phyloP scores from a whole-genome alignment of 30 jellyfish, hydroid and myxozoan genomes.

The Aurelia aurita complex sp. Pacific region DNA sequence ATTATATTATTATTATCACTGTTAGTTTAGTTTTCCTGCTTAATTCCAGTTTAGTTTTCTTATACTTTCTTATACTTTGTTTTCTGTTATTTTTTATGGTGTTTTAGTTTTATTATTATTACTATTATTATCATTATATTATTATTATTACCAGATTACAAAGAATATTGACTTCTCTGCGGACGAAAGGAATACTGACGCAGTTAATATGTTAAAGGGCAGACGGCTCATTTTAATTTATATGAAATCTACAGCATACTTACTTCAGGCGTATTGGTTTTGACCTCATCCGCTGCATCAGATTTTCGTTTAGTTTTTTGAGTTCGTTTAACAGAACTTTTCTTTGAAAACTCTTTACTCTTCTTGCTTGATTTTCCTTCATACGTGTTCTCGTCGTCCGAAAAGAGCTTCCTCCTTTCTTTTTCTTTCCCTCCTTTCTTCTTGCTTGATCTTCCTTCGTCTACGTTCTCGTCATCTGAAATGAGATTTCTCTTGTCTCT shows the following conservation, averaged over 20 bases:
- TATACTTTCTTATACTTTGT: too few species aligned
- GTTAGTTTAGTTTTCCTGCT: too few species aligned
- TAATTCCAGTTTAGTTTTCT: too few species aligned
- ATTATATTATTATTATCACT: too few species aligned
- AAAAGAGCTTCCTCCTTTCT: neutral
- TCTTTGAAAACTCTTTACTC: constrained; percentile 24
- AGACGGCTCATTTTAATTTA: too few species aligned
- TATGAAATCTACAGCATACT: neutral
- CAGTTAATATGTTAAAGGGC: too few species aligned
- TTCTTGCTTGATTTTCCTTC: neutral
- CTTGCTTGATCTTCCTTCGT: constrained; percentile 1
- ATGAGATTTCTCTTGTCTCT: neutral
- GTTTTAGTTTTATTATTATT: too few species aligned
- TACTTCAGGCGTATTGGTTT: neutral
- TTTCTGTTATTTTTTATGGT: too few species aligned
- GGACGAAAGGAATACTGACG: too few species aligned
- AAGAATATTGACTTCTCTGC: too few species aligned
- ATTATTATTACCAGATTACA: too few species aligned
- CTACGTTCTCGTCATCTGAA: constrained; percentile 26
- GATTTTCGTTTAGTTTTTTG: neutral
- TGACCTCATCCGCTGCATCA: neutral
- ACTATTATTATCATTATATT: too few species aligned
- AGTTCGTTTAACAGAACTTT: constrained; percentile 27
- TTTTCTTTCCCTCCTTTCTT: neutral
- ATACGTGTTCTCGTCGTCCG: constrained; percentile 20